Percentiles rank a stretch among this genome's conserved stretches.
These are phyloP conservation scores for Myripristis murdjan DNA, from an alignment of 2,797 vertebrate species.

Conservation along the genomic window DNA sequence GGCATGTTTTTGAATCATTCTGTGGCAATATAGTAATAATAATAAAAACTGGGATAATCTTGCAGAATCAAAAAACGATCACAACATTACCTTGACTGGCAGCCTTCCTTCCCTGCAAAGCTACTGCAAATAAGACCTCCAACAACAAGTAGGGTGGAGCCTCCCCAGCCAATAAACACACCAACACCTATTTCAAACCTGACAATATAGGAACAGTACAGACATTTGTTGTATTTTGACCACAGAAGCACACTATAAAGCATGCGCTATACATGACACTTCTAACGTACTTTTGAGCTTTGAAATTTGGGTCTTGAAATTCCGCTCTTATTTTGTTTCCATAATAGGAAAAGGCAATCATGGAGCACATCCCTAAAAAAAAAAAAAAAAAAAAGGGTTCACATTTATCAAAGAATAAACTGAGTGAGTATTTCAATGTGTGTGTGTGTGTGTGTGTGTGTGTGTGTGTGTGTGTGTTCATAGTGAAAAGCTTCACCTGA, in stretches of 20 bases:
- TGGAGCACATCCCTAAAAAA: constrained; percentile 82
- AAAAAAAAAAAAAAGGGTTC: too few relatives aligned
- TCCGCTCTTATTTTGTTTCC: constrained; percentile 82
- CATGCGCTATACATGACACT: background rate
- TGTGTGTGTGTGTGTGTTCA: too few relatives aligned
- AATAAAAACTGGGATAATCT: background rate
- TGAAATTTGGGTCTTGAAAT: constrained; percentile 79
- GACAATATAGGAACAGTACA: constrained; percentile 23
- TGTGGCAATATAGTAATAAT: background rate
- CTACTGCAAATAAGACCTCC: constrained; percentile 93
- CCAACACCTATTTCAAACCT: constrained; percentile 96
- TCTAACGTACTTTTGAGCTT: constrained; percentile 79
- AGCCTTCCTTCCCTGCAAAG: constrained; percentile 81
- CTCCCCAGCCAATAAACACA: constrained; percentile 95
- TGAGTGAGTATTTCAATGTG: background rate
- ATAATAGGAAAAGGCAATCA: constrained; percentile 84
- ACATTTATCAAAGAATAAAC: background rate
- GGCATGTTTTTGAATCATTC: background rate
- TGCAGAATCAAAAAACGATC: background rate
- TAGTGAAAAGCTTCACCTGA: constrained; percentile 73
- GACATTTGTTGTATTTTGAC: background rate
- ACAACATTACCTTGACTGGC: constrained; percentile 72
- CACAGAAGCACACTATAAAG: background rate
- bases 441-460: too few relatives aligned
- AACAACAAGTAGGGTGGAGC: constrained; percentile 90